Conservation (phyloP, 2,797 vertebrate genomes). For the Falco concolor region DNA sequence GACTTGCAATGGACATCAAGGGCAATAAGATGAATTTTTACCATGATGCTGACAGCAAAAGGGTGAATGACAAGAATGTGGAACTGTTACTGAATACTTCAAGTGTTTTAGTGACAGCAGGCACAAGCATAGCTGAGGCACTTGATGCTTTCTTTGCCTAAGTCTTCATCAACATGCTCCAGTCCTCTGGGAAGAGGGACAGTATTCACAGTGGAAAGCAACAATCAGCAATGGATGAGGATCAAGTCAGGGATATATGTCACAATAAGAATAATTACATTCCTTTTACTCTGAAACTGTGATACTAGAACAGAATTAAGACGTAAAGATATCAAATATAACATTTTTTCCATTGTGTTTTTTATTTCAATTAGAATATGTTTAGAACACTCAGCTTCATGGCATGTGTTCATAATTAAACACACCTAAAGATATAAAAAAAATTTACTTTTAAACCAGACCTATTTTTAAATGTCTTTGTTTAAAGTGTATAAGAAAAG, state of each 20-base stretch:
- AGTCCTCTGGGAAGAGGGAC: background rate
- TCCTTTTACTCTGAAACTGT: background rate
- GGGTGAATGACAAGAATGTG: background rate
- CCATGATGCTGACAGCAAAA: accelerated
- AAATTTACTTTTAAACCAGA: background rate
- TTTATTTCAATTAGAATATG: background rate
- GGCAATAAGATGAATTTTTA: background rate
- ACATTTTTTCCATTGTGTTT: background rate
- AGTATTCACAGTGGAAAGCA: background rate
- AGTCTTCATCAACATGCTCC: background rate
- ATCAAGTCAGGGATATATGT: background rate
- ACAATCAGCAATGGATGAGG: background rate
- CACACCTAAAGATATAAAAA: background rate
- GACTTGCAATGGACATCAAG: background rate
- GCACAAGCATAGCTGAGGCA: background rate
- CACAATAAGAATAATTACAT: background rate
- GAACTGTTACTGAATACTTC: background rate
- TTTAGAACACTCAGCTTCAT: background rate
- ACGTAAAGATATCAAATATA: background rate
- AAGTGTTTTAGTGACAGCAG: background rate
- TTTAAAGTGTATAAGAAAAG: background rate
- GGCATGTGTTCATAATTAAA: background rate
- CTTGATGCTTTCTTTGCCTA: background rate
- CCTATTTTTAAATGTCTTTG: background rate
- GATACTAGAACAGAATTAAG: background rate